Base-by-base conservation (phyloP, 2,113 vertebrate species). In the Hemichromis elongatus region DNA sequence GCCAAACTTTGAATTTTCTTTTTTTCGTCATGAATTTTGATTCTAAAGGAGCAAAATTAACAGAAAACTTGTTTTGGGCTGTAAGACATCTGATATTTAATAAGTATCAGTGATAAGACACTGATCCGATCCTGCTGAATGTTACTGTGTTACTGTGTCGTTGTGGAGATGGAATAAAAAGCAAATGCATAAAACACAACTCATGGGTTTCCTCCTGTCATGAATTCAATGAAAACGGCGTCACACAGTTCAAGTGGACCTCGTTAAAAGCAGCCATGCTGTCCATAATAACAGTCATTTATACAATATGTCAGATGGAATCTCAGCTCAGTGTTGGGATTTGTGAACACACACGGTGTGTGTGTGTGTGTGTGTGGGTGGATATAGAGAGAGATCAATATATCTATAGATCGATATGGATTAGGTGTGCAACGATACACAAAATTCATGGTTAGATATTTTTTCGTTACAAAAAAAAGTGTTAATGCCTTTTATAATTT, bases 141-240 rank as follows among this genome's bases (percentile, higher is more conserved):
- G 40, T 12, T 42, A 12, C 13, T 42, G 4, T 13, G 11, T n/a
- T n/a, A n/a, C n/a, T n/a, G n/a, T 8, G n/a, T 0, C 2, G 59
- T 35, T 3, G 19, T 30, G 35, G 18, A 63, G 33, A n/a, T 35
- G 18, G 9, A 63, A 35, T 63, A n/a, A 63, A 35, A 63, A 52
- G 50, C 50, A 52, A 52, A 52, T 52, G 18, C 50, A 50, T 50
- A 50, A 50, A 8, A 18, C 18, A n/a, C 9, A 11, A 19, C 30
- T n/a, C 18, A 6, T 35, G 59, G 18, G 9, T n/a, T 63, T 35
- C 18, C 10, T 55, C 21, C 18, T 35, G 30, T 57, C 55, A 9
- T 18, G 55, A 57, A 57, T 57, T 9, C 16, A 57, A 57, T 30
- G 56, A 1, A 57, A 57, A 57, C 26, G 0, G 26, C 12, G 18